Evolutionary conservation across 2,113 vertebrate species (phyloP).

Genomic region (Psophia crepitans): DNA sequence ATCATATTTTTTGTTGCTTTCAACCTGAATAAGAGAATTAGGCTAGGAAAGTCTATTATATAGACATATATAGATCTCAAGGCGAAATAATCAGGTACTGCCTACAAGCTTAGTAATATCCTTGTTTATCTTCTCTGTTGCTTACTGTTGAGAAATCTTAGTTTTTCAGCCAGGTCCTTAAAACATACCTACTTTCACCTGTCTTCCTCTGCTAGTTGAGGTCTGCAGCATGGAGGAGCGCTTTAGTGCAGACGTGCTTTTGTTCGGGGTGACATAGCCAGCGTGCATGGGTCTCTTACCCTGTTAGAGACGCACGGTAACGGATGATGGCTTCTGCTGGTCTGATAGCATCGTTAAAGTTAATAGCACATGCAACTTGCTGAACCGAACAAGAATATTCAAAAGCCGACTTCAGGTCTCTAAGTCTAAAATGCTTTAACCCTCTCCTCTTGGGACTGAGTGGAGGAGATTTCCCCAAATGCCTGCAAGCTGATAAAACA

Average conservation of each 20-base stretch:
- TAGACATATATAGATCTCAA: background rate
- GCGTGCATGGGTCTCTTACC: background rate
- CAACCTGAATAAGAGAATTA: background rate
- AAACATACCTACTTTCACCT: background rate
- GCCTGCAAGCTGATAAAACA: background rate
- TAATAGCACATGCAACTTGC: background rate
- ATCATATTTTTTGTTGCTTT: background rate
- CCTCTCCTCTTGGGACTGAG: background rate
- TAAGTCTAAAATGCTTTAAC: background rate
- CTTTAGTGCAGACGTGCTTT: background rate
- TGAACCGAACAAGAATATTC: background rate
- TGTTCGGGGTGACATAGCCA: background rate
- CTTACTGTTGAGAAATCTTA: background rate
- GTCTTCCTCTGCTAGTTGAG: background rate
- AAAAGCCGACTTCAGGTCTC: background rate
- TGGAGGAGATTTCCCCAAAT: background rate
- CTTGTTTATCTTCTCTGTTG: background rate
- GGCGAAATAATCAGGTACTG: background rate
- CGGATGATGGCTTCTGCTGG: background rate
- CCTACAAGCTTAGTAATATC: background rate
- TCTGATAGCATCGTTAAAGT: conserved; percentile 5
- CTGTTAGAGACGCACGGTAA: background rate
- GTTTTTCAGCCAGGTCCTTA: background rate
- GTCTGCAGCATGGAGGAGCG: background rate
- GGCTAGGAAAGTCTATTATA: background rate